Base-by-base conservation (phyloP, 2,113 vertebrate genomes). In the Carassius carassius region DNA sequence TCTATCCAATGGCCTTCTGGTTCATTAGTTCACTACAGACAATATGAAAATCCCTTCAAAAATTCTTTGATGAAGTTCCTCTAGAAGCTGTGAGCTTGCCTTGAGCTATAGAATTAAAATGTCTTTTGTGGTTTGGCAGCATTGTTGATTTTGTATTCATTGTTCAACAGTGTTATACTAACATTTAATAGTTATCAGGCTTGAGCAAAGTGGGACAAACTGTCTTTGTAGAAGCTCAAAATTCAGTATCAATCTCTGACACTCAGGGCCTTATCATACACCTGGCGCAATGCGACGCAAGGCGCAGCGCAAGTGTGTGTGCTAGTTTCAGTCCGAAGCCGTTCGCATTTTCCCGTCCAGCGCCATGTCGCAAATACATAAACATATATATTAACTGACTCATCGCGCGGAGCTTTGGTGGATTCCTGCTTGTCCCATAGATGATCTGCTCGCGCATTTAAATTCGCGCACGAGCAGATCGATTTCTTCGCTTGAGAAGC, bases 21-120 rank as follows among this genome's bases (percentile, higher is more conserved):
- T 70, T 70, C 67, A 70, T 70, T 70, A 70, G 67, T 70, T 77
- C 51, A 56, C 16, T 77, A n/a, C 13, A 37, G 25, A 77, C 49
- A 77, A 56, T 58, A 35, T 77, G 29, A 77, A 77, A 56, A 77
- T 77, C 14, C 47, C 47, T 76, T 76, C 23, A 32, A 54, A 41
- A 76, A 76, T 19, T 10, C 49, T 49, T 51, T 35, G 74, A 77
- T 54, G 74, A 77, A 77, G 74, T 56, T 77, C 8, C 23, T 77
- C 9, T 21, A 21, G 23, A 65, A 41, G 16, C 47, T 81, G 49
- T 21, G 14, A 49, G 37, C 44, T 29, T 67, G 6, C 47, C 60
- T 76, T 54, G 74, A 32, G 74, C 37, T 47, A 56, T 77, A 32
- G 49, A 58, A 21, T 77, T 13, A n/a, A 3, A 19, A 49, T 54